These are phyloP conservation scores for Yponomeuta plumbellus DNA, from an alignment of 2,888 invertebrate species.

Conservation along the genomic window DNA sequence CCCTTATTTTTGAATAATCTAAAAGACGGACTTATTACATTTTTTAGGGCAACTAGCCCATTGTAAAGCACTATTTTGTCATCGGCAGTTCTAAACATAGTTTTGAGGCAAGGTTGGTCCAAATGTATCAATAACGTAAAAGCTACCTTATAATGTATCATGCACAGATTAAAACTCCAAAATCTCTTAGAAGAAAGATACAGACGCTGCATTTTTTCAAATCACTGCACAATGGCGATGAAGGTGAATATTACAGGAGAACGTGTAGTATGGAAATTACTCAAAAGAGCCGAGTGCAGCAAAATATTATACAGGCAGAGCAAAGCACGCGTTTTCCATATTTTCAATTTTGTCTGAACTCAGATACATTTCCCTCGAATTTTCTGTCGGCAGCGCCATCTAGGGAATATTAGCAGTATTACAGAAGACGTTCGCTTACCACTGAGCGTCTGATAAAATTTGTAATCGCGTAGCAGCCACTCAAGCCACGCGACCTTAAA, in stretches of 20 bases:
- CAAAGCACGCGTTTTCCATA: background rate
- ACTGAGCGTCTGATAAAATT: background rate
- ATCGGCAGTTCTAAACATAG: too few relatives aligned
- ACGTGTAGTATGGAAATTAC: conserved; percentile 1
- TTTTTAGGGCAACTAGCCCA: too few relatives aligned
- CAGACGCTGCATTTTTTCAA: background rate
- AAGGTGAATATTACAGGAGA: background rate
- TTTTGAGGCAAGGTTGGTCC: too few relatives aligned
- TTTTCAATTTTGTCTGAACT: background rate
- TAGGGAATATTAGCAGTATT: background rate
- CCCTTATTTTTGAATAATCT: too few relatives aligned
- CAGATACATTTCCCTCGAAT: background rate
- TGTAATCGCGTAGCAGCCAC: background rate
- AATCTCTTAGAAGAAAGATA: background rate
- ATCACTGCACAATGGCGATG: background rate
- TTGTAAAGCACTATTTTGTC: too few relatives aligned
- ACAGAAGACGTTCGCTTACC: background rate
- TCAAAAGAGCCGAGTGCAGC: background rate
- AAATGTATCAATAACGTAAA: too few relatives aligned
- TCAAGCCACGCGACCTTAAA: too few relatives aligned
- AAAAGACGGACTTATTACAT: too few relatives aligned
- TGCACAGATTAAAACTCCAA: background rate
- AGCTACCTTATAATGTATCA: too few relatives aligned
- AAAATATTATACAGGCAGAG: background rate
- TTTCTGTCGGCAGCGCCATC: background rate